Evolutionary conservation across 2,888 invertebrate species (phyloP).

Genomic region (Drosophila leonis): DNA sequence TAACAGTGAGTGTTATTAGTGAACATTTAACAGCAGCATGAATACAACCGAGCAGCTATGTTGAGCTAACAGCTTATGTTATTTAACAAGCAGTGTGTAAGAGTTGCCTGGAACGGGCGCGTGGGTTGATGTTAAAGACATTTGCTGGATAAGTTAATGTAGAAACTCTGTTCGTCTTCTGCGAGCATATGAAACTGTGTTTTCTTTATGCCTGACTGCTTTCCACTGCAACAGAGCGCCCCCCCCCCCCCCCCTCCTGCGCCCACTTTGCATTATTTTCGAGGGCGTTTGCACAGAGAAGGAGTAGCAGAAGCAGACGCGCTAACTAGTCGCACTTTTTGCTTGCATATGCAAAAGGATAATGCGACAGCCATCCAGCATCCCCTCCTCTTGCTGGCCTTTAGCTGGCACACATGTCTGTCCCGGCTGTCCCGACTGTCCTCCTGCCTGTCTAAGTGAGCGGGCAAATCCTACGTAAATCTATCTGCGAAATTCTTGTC

Average conservation of each 20-base stretch:
- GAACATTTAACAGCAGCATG: neutral
- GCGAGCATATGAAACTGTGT: conserved; percentile 71
- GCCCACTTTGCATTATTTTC: conserved; percentile 17
- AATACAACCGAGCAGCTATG: neutral
- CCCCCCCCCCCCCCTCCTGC: too few species aligned
- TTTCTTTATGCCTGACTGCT: conserved; percentile 67
- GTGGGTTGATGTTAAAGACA: conserved; percentile 15
- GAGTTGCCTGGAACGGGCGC: neutral
- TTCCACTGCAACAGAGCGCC: conserved; percentile 3
- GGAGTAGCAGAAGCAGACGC: conserved; percentile 39
- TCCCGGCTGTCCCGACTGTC: conserved; percentile 39
- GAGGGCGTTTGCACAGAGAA: conserved; percentile 57
- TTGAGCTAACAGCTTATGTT: neutral
- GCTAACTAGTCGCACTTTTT: conserved; percentile 64
- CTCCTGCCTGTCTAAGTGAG: conserved; percentile 55
- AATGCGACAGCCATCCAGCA: conserved; percentile 43
- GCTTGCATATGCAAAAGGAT: conserved; percentile 60
- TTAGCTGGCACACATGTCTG: conserved; percentile 26
- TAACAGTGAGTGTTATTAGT: neutral
- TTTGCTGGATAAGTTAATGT: conserved; percentile 72
- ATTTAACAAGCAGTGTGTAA: neutral
- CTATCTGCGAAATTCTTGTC: conserved; percentile 44
- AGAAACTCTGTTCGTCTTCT: conserved; percentile 69
- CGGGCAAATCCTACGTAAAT: conserved; percentile 38
- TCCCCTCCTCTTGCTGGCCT: conserved; percentile 17